Base-by-base conservation (phyloP, 1,140 invertebrate species). In the Pomacea maculata region DNA sequence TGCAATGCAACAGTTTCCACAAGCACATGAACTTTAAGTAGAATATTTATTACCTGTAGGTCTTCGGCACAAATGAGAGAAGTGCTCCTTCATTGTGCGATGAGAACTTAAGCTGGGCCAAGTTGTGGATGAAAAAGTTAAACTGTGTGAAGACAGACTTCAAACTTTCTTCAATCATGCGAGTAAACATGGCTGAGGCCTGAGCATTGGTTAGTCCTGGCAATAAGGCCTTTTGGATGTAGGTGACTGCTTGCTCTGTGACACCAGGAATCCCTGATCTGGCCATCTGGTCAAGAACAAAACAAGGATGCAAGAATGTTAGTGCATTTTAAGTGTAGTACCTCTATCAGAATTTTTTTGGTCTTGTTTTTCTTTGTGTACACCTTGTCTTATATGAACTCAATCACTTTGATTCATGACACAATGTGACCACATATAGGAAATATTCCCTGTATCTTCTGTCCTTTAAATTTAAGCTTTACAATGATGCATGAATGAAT, bases 51-150 rank as follows among this genome's bases (percentile, higher is more conserved):
- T 89, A 98, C 97, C 95, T 97, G 90, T 97, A 99, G 76, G 95
- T 95, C 85, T 96, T 95, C 1, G 97, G 97, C 89, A 98, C 96
- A 92, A 99, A 99, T 0, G 96, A 97, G 0, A 99, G 92, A 17
- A 98, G 91, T 85, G 96, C 94, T 19, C 95, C 96, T 82, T 95
- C 96, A 81, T 91, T 91, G 86, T 97, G 95, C 79, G 95, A 95
- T 63, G 95, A 95, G 84, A 98, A 98, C 82, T 97, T 94, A 80
- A 98, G 92, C 90, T 99, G 98, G 6, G 97, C 97, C 84, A 99
- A 91, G 91, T 98, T 99, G 91, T 99, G 98, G 52, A 99, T 92
- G 91, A 99, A 99, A 91, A 99, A 99, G 92, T 99, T 99, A 84
- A 99, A 96, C 83, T 98, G 97, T 0, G 97, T 98, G 84, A 97